Base-by-base conservation (phyloP, 92 coral and sea anemone genomes). In the Epizoanthus fatuus region DNA sequence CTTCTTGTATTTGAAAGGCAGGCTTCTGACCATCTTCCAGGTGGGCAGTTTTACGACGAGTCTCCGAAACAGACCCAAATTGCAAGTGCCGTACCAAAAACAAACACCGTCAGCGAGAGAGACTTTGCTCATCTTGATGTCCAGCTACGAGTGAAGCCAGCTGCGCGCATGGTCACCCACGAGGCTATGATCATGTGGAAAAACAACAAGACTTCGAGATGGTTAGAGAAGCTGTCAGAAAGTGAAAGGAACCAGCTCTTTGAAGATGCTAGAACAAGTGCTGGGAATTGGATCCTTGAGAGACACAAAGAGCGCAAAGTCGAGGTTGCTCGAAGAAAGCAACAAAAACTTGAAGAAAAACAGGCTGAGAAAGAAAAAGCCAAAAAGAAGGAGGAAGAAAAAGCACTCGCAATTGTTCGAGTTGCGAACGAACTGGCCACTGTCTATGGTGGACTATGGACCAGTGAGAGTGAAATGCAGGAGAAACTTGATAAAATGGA, bases 51-150 rank as follows among this genome's bases (percentile, higher is more conserved):
- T 12, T 63, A 20, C 13, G 53, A 9, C 53, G 58, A 14, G 32
- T 3, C 79, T 14, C n/a, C 79, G 22, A 38, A 51, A 52, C 64
- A 75, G 53, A 12, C 20, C 16, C n/a, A 20, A 60, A 8, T 39
- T 38, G 17, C 51, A 76, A 57, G 53, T n/a, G 9, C 52, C 35
- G 7, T 47, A 8, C 60, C 76, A 15, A 71, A 71, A 35, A 71
- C 76, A 35, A 71, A 71, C 54, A 52, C 32, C 12, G 59, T 71
- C n/a, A 71, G 76, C 44, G 60, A 71, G 54, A 71, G 76, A 71
- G 76, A 71, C 35, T 71, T 45, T 17, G 75, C 75, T 14, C 75
- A 70, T 15, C 11, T 70, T 32, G 59, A 47, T 14, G 17, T 66
- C 14, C 72, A 66, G 49, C 58, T 71, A 47, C 29, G 40, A 42